Evolutionary conservation across 2,113 vertebrate genomes (phyloP), one percentile per base, ranked within the genome.

Genomic region (Poeciliopsis occidentalis): DNA sequence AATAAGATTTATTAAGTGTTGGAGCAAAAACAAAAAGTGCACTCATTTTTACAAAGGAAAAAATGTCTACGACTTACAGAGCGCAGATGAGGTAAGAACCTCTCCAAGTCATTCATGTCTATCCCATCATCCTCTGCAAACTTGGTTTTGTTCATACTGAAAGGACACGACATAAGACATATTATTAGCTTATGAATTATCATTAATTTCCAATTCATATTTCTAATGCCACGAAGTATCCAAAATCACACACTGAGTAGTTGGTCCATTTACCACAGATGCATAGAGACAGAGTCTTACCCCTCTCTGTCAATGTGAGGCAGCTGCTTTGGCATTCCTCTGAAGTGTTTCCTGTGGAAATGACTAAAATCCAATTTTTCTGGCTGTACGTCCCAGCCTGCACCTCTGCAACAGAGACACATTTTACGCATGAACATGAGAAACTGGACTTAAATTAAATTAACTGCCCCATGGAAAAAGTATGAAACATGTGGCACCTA

Each of bases 361-460:
- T 98, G 97, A 12, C 95, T 96, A 90, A 99, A 98, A 92, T 99
- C 97, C 87, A 99, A 92, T 92, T 99, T 99, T 89, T 99, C 97
- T 1, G 98, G 97, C 88, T 99, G 97, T 78, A 99, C 93, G 78
- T 99, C 97, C 98, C 98, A 99, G 29, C 96, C 97, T 2, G 96
- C 96, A 78, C 97, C 97, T 80, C 97, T 99, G 70, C 26, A 83
- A 87, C 12, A 32, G 17, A 44, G 4, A n/a, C 17, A 31, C 10
- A 22, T 34, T 63, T 64, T 24, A 17, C 8, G 0, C 1, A 1
- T 19, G 15, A 32, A 12, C 19, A 24, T n/a, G 44, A 64, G 12
- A 11, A 37, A 37, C 10, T 37, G 34, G 34, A 12, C 41, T 17
- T 44, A 13, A 44, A 44, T 17, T 44, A 13, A 44, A 44, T 44